A percentile compares a stretch with the other conserved stretches of the same genome.
Evolutionary conservation across 2,888 invertebrate species (phyloP).

Genomic region (Hemaris fuciformis): DNA sequence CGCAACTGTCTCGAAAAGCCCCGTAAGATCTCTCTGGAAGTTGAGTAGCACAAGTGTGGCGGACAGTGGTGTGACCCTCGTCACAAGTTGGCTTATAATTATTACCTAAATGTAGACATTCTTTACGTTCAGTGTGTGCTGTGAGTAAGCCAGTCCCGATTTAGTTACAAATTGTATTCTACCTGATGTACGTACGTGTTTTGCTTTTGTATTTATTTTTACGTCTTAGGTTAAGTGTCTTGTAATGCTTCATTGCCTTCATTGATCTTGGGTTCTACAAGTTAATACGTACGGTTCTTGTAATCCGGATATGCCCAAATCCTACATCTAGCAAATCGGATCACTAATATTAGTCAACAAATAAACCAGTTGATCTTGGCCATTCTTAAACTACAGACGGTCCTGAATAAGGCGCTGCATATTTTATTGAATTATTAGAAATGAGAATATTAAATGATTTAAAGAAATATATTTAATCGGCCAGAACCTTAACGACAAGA

Average conservation of each 20-base stretch:
- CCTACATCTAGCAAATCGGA: too few relatives aligned
- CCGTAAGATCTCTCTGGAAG: slow-evolving; percentile 36
- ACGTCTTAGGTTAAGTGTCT: background rate
- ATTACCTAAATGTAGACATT: slow-evolving; percentile 34
- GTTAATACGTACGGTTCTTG: background rate
- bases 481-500: too few relatives aligned
- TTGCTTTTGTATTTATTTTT: too few relatives aligned
- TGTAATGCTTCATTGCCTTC: too few relatives aligned
- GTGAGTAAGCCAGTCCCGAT: background rate
- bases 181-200: background rate
- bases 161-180: background rate
- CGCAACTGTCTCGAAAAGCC: slow-evolving; percentile 24
- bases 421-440: too few relatives aligned
- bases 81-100: slow-evolving; percentile 55
- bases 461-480: too few relatives aligned
- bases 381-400: too few relatives aligned
- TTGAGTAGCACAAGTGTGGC: slow-evolving; percentile 50
- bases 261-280: background rate
- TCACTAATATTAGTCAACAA: too few relatives aligned
- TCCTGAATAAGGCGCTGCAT: too few relatives aligned
- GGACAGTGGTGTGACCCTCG: slow-evolving; percentile 61
- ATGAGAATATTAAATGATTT: too few relatives aligned
- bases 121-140: slow-evolving; percentile 7
- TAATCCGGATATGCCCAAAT: too few relatives aligned
- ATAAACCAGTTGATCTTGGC: too few relatives aligned